A percentile compares a stretch with the other conserved stretches of the same genome.
These are phyloP conservation scores for Trypoxylon attenuatum DNA, from an alignment of 2,888 invertebrate genomes.

Conservation along the genomic window DNA sequence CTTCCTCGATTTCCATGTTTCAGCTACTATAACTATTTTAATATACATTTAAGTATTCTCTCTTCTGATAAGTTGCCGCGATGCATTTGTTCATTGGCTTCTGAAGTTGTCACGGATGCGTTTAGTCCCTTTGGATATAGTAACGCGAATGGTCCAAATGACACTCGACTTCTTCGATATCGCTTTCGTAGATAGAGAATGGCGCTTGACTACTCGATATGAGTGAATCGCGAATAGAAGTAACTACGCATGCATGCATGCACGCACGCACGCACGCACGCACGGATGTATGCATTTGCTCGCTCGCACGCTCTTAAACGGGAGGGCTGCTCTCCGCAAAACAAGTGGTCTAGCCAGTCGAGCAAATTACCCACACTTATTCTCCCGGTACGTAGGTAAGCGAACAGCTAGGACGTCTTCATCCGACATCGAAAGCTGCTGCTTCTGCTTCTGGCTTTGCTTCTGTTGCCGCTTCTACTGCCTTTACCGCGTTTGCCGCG, in stretches of 20 bases:
- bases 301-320: constrained; percentile 46
- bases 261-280: neutral
- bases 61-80: too few relatives aligned
- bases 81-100: too few relatives aligned
- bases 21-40: too few relatives aligned
- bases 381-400: constrained; percentile 48
- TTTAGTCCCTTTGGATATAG: too few relatives aligned
- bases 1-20: too few relatives aligned
- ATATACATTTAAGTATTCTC: too few relatives aligned
- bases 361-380: constrained; percentile 70
- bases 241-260: neutral
- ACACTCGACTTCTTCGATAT: too few relatives aligned
- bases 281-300: constrained; percentile 24
- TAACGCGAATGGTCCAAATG: too few relatives aligned
- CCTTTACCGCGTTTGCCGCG: neutral
- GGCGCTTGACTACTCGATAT: too few relatives aligned
- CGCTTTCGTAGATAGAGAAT: too few relatives aligned
- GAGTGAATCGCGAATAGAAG: too few relatives aligned
- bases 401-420: constrained; percentile 62
- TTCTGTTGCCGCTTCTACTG: neutral
- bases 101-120: too few relatives aligned
- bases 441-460: neutral
- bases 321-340: constrained; percentile 56
- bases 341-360: constrained; percentile 71
- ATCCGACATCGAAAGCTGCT: constrained; percentile 54